Conservation (phyloP, 2,113 vertebrate species). For the Tychaedon coryphoeus region DNA sequence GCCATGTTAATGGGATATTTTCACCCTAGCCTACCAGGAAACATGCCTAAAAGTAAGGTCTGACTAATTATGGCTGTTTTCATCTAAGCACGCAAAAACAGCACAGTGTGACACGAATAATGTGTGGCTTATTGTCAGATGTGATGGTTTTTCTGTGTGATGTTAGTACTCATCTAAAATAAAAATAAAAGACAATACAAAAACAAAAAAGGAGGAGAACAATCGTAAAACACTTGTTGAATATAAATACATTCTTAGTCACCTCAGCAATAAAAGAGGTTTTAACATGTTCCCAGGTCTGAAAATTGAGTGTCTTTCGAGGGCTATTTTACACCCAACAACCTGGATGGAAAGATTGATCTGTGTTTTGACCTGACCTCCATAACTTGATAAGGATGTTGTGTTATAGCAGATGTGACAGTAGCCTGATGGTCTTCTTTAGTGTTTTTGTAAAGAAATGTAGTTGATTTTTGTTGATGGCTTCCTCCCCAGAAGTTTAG, state of each 20-base stretch:
- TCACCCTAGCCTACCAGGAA: constrained; percentile 28
- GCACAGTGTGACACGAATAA: constrained; percentile 1
- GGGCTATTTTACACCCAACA: neutral
- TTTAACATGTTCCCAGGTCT: neutral
- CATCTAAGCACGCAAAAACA: constrained; percentile 40
- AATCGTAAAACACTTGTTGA: neutral
- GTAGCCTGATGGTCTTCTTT: neutral
- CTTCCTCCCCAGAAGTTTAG: neutral
- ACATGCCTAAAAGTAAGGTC: constrained; percentile 23
- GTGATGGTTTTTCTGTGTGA: neutral
- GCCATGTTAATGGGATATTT: constrained; percentile 4
- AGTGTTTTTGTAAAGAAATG: neutral
- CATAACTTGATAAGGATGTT: neutral
- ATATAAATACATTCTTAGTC: neutral
- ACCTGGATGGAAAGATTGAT: neutral
- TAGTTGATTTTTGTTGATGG: neutral
- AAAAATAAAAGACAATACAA: neutral
- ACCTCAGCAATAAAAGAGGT: neutral
- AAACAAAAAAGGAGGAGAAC: neutral
- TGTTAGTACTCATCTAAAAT: neutral
- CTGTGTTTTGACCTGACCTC: neutral
- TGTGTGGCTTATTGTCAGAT: neutral
- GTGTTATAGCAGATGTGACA: neutral
- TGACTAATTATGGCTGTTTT: constrained; percentile 46
- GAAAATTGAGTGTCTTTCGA: neutral